A percentile compares a stretch with the other conserved stretches of the same genome.
These are phyloP conservation scores for Semnornis frantzii DNA, from an alignment of 2,113 vertebrate species.

Conservation along the genomic window DNA sequence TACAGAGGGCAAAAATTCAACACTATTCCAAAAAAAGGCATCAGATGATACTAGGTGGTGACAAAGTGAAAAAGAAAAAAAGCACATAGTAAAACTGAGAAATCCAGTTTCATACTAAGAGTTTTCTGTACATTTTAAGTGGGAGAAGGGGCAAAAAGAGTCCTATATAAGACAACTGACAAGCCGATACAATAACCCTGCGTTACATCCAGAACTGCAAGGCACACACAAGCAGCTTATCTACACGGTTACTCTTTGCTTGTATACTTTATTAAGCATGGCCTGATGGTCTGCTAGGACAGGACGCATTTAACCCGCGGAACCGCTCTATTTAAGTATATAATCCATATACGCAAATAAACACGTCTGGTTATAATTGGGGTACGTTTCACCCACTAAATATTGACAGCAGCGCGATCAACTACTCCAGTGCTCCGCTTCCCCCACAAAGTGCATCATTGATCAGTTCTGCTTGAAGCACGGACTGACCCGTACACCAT, in stretches of 20 bases:
- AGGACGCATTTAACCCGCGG: accelerated
- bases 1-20: accelerated
- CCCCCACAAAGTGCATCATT: too few species aligned
- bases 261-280: accelerated
- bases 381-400: accelerated
- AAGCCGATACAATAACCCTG: accelerated
- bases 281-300: not conserved
- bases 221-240: accelerated
- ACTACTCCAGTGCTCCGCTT: not conserved
- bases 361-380: accelerated
- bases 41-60: not conserved
- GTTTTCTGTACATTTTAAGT: not conserved
- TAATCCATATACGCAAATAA: accelerated
- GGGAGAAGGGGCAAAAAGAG: accelerated
- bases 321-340: accelerated
- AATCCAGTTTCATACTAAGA: not conserved
- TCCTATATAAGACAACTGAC: accelerated
- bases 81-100: not conserved
- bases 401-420: accelerated
- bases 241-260: accelerated
- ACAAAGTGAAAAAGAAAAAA: not conserved
- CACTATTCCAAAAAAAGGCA: not conserved
- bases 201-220: accelerated
- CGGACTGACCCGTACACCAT: accelerated
- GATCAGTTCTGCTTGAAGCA: accelerated